Evolutionary conservation across 2,888 invertebrate species (phyloP), one percentile per base, ranked within the genome.

Genomic region (Yponomeuta sedellus): DNA sequence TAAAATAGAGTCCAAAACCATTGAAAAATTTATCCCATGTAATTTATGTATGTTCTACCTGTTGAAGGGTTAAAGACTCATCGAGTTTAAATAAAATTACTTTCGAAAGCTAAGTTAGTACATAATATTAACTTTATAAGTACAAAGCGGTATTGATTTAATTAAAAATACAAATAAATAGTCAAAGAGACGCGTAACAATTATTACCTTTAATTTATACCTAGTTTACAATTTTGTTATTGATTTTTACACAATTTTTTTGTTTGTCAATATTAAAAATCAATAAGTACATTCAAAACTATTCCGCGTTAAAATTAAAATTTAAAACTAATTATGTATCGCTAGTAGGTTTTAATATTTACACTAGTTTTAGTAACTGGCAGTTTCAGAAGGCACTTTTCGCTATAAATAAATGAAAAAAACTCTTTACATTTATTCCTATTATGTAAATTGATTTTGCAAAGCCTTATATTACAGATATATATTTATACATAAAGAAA

Each of bases 331-430:
- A 44, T 12, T 58, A 39, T 25, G 11, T 57, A 25, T 57, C 58
- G 6, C 57, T 16, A 56, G 10, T n/a, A 56, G 12, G 25, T 12
- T 57, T 77, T 75, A 76, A 73, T 87, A 86, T 86, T 81, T 86
- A 87, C 86, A 87, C 11, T 79, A 79, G 75, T 70, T 72, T 87
- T 83, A 86, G 81, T 88, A 86, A 85, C 83, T 88, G 88, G 86
- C 88, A 88, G 86, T 86, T 83, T 81, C 75, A 80, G 80, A 88
- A 89, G 88, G 88, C 88, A 88, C 86, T 70, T 66, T 19, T 52
- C 44, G 8, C 34, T 34, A 34, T 34, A 34, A 34, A 34, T 34
- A 34, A 34, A 34, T 34, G 34, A 34, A 8, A 5, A 8, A 34
- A 34, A 34, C 34, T 8, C 34, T 34, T 34, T 34, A 34, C 34